Conservation (phyloP, 1,140 invertebrate genomes). For the Drosophila kohkoa region DNA sequence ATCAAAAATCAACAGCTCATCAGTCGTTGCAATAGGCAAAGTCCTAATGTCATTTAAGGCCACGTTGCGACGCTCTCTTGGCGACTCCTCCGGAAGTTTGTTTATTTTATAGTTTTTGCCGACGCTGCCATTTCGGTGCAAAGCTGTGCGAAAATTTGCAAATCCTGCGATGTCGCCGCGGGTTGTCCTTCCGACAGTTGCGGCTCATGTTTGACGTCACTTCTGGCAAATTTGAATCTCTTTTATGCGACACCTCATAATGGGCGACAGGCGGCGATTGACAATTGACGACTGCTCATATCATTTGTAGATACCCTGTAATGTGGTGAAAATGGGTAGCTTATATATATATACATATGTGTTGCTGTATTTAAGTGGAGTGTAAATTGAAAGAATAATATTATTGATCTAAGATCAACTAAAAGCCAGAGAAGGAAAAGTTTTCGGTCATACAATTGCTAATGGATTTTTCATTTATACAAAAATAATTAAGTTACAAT, state of each 20-base stretch:
- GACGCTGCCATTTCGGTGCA: constrained; percentile 39
- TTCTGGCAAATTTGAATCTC: constrained; percentile 57
- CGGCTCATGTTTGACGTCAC: constrained; percentile 33
- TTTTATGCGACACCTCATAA: constrained; percentile 52
- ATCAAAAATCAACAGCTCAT: constrained; percentile 84
- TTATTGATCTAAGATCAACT: too few species aligned
- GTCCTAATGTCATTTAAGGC: constrained; percentile 11
- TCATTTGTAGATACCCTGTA: constrained; percentile 21
- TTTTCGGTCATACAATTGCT: too few species aligned
- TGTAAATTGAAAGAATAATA: too few species aligned
- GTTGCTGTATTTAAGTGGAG: too few species aligned
- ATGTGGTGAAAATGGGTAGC: background rate
- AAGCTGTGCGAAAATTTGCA: constrained; percentile 69
- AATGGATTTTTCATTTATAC: too few species aligned
- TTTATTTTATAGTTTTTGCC: constrained; percentile 84
- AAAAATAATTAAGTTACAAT: too few species aligned
- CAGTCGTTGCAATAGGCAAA: constrained; percentile 36
- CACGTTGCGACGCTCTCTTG: background rate
- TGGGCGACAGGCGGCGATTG: constrained; percentile 20
- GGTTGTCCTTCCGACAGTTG: constrained; percentile 61
- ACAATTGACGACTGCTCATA: background rate
- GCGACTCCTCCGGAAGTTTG: constrained; percentile 74
- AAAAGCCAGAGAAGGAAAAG: too few species aligned
- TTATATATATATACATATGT: too few species aligned
- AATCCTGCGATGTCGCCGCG: constrained; percentile 49